phyloP scores from a whole-genome alignment of 2,888 invertebrate genomes.

The Scaptomyza caliginosa region DNA sequence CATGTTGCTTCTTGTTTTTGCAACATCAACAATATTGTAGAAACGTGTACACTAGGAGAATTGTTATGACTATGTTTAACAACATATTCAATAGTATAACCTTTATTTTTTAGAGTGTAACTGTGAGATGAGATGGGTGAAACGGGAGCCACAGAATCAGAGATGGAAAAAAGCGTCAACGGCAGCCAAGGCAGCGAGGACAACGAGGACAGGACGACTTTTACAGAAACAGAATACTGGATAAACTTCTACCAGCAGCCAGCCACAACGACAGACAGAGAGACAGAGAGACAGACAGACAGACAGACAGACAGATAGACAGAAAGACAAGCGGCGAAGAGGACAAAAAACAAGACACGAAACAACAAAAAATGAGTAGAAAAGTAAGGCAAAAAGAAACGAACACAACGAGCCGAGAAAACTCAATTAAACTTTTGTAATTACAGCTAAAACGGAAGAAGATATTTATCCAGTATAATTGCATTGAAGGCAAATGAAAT shows the following conservation, averaged over 20 bases:
- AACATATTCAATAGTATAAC: too few species aligned
- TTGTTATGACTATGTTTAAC: too few species aligned
- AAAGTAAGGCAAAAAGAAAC: conserved; percentile 42
- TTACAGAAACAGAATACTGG: conserved; percentile 53
- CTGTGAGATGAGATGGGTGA: neutral
- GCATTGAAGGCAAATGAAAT: conserved; percentile 83
- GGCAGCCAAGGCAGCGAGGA: conserved; percentile 41
- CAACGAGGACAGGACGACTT: conserved; percentile 42
- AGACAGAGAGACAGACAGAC: neutral
- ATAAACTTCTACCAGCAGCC: conserved; percentile 71
- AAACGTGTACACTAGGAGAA: conserved; percentile 5
- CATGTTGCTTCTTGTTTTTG: conserved; percentile 18
- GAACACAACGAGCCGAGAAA: conserved; percentile 80
- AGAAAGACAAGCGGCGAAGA: conserved; percentile 6
- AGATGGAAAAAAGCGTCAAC: conserved; percentile 65
- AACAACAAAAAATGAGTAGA: conserved; percentile 9
- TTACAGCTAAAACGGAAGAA: conserved; percentile 83
- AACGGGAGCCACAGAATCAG: neutral
- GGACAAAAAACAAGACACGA: conserved; percentile 29
- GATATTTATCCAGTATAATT: conserved; percentile 84
- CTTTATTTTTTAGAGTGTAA: neutral
- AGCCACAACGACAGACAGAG: conserved; percentile 49
- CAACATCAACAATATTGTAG: conserved; percentile 74
- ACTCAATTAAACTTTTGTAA: conserved; percentile 84
- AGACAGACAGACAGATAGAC: conserved; percentile 7